Percentiles rank a stretch among this genome's conserved stretches.
These are phyloP conservation scores for Papilio aristodemus DNA, from an alignment of 1,140 invertebrate genomes.

Conservation along the genomic window DNA sequence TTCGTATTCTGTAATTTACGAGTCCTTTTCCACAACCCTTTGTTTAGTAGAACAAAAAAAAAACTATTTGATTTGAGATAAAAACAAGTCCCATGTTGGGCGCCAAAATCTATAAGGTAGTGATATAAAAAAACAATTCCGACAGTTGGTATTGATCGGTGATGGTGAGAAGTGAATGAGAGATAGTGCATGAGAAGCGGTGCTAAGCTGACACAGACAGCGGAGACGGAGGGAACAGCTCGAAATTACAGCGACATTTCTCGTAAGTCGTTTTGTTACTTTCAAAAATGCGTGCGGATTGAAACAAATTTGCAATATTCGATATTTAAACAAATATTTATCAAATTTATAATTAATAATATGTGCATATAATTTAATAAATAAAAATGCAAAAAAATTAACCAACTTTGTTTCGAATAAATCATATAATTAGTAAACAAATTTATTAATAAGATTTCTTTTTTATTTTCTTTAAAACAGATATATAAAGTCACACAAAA, in stretches of 20 bases:
- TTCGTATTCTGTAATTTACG: constrained; percentile 40
- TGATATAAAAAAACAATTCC: constrained; percentile 39
- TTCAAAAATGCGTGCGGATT: too few relatives aligned
- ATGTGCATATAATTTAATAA: too few relatives aligned
- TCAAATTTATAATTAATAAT: too few relatives aligned
- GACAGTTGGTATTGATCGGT: constrained; percentile 39
- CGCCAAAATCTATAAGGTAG: constrained; percentile 39
- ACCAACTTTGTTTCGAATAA: too few relatives aligned
- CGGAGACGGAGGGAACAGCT: constrained; percentile 23
- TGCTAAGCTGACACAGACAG: constrained; percentile 29
- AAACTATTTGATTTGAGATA: constrained; percentile 24
- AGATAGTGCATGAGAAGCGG: constrained; percentile 47
- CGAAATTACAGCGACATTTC: not conserved
- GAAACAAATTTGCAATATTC: too few relatives aligned
- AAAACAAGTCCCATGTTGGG: constrained; percentile 37
- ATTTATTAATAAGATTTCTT: too few relatives aligned
- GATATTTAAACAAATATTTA: too few relatives aligned
- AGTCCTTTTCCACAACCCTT: constrained; percentile 77
- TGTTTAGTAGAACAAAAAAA: constrained; percentile 43
- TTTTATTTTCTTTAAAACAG: too few relatives aligned
- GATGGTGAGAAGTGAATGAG: constrained; percentile 40
- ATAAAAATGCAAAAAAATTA: too few relatives aligned
- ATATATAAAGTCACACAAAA: too few relatives aligned
- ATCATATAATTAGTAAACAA: too few relatives aligned
- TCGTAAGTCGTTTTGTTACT: constrained; percentile 20